Evolutionary conservation across 2,113 vertebrate genomes (phyloP).

Genomic region (Cygnus atratus): DNA sequence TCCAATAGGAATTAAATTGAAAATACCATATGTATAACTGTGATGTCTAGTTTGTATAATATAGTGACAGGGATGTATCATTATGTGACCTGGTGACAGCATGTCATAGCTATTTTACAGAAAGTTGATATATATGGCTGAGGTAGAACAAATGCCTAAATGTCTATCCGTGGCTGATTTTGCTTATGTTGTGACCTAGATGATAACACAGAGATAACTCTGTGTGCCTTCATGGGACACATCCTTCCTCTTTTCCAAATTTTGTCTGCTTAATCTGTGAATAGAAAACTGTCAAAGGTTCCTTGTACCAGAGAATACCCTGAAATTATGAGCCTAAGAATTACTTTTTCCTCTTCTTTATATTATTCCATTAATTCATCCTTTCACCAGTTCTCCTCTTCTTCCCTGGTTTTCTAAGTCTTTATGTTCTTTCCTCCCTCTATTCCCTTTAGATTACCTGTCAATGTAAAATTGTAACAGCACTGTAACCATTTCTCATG

Average conservation of each 20-base stretch:
- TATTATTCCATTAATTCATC: neutral
- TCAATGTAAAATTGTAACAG: neutral
- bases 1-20: neutral
- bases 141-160: neutral
- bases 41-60: neutral
- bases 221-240: accelerated
- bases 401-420: neutral
- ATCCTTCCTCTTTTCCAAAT: neutral
- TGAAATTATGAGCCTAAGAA: neutral
- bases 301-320: neutral
- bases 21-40: neutral
- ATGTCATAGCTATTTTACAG: neutral
- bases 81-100: neutral
- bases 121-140: neutral
- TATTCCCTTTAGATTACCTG: constrained; percentile 1
- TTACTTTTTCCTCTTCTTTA: neutral
- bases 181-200: neutral
- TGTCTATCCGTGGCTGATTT: neutral
- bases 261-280: neutral
- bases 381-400: neutral
- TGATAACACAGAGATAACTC: neutral
- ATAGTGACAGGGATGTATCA: neutral
- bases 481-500: neutral
- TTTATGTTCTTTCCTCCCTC: neutral
- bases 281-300: neutral